phyloP scores from a whole-genome alignment of 2,797 vertebrate species.

The Phoeniculus purpureus region DNA sequence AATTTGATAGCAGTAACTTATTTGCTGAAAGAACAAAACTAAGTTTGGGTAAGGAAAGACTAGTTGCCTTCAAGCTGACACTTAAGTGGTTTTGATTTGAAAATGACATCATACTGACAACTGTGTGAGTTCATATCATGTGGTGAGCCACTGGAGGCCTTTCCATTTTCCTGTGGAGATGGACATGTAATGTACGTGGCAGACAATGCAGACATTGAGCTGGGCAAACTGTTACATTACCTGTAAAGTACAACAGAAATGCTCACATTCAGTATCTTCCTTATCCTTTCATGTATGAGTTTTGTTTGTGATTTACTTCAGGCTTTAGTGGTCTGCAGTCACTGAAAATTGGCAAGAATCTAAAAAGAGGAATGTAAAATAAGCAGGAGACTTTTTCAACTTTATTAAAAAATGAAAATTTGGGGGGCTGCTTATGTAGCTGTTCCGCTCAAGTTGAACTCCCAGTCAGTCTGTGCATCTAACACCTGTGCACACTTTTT shows the following conservation, averaged over 20 bases:
- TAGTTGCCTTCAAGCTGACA: neutral
- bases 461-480: neutral
- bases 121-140: neutral
- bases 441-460: neutral
- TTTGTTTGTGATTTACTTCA: neutral
- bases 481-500: neutral
- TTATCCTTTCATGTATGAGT: rapidly evolving
- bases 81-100: neutral
- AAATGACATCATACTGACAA: rapidly evolving
- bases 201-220: rapidly evolving
- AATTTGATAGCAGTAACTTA: neutral
- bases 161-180: neutral
- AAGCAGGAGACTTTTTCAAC: neutral
- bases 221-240: neutral
- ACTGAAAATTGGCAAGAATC: neutral
- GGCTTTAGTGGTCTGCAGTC: neutral
- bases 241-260: neutral
- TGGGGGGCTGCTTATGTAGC: neutral
- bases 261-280: neutral
- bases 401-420: neutral
- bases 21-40: neutral
- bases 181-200: rapidly evolving
- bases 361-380: neutral
- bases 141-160: neutral
- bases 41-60: neutral